These are phyloP conservation scores for Hedya salicella DNA, from an alignment of 2,888 invertebrate genomes.

Conservation along the genomic window DNA sequence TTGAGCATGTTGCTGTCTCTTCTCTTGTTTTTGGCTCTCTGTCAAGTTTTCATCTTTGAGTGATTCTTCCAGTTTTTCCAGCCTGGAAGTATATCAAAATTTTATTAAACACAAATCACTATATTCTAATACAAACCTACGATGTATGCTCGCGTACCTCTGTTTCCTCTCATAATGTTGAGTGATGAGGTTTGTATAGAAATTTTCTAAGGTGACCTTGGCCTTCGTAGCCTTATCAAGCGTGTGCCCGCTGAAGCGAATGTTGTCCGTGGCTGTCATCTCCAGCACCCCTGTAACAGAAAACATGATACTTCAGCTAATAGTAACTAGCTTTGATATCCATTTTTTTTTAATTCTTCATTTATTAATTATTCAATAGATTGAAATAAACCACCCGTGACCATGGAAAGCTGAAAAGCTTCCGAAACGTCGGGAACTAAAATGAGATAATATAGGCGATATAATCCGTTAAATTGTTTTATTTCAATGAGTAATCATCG, in stretches of 20 bases:
- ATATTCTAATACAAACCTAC: too few relatives aligned
- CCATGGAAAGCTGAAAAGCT: too few relatives aligned
- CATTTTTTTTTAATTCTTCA: too few relatives aligned
- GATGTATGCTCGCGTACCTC: constrained; percentile 82
- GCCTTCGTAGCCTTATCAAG: constrained; percentile 99
- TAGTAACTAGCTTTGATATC: too few relatives aligned
- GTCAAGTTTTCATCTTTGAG: constrained; percentile 97
- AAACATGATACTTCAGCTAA: not conserved
- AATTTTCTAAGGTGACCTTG: constrained; percentile 99
- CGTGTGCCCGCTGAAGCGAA: constrained; percentile 98
- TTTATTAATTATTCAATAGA: too few relatives aligned
- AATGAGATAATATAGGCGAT: too few relatives aligned
- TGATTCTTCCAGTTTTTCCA: constrained; percentile 97
- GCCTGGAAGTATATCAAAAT: constrained; percentile 70
- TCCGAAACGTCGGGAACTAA: too few relatives aligned
- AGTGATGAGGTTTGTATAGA: constrained; percentile 98
- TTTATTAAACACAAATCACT: not conserved
- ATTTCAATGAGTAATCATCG: too few relatives aligned
- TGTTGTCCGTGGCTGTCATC: constrained; percentile 93
- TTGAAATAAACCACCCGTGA: too few relatives aligned
- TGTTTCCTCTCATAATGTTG: constrained; percentile 99
- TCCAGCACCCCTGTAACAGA: constrained; percentile 90
- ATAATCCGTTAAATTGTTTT: too few relatives aligned
- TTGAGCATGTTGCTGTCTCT: constrained; percentile 97
- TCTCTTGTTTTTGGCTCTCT: constrained; percentile 97